Conservation (phyloP, 2,888 invertebrate genomes). For the Agriopis marginaria region DNA sequence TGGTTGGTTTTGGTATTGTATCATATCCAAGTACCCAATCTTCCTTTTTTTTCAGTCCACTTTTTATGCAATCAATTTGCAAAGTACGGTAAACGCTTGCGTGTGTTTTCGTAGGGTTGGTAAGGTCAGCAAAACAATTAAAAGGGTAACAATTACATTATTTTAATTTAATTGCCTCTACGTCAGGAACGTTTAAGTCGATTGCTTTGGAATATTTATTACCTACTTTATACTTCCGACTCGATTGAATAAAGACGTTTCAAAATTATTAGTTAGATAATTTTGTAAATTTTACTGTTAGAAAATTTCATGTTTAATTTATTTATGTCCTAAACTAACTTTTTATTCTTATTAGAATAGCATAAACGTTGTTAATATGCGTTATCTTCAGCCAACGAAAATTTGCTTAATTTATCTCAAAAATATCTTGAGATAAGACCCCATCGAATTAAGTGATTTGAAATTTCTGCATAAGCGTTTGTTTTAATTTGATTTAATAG, state of each 20-base stretch:
- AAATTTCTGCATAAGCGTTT: slow-evolving; percentile 25
- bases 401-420: slow-evolving; percentile 41
- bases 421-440: slow-evolving; percentile 40
- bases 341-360: slow-evolving; percentile 10
- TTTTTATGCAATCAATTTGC: slow-evolving; percentile 39
- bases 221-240: slow-evolving; percentile 23
- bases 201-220: slow-evolving; percentile 37
- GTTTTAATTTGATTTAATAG: slow-evolving; percentile 23
- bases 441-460: slow-evolving; percentile 42
- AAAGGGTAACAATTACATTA: slow-evolving; percentile 39
- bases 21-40: too few species aligned
- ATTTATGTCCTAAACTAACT: not conserved
- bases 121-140: slow-evolving; percentile 53
- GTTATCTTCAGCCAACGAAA: slow-evolving; percentile 21
- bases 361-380: slow-evolving; percentile 10
- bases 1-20: not conserved
- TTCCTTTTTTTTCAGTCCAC: not conserved
- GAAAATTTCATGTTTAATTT: not conserved
- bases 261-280: not conserved
- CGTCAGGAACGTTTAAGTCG: slow-evolving; percentile 36
- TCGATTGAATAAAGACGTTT: slow-evolving; percentile 24
- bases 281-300: slow-evolving; percentile 1
- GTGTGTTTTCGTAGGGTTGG: slow-evolving; percentile 59
- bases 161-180: slow-evolving; percentile 36
- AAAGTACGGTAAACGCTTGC: slow-evolving; percentile 48